Evolutionary conservation across 92 coral and sea anemone species (phyloP), one percentile per base, ranked within the genome.

Genomic region (Chrysogorgia sp.): DNA sequence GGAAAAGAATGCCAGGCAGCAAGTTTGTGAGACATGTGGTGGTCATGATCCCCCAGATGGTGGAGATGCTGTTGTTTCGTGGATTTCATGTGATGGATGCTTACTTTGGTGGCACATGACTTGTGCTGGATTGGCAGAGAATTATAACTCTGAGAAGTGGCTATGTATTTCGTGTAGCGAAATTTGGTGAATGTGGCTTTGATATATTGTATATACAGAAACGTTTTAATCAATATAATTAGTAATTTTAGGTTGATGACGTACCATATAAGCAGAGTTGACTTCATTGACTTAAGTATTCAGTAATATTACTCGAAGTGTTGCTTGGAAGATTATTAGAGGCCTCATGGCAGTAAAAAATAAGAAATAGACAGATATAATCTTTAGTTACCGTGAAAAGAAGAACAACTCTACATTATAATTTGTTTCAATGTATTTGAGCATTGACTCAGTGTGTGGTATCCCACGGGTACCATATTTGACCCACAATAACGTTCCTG

Each of bases 31-130:
- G 17, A 71, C 30, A 45, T 76, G 81, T 40, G 53, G 77, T 24
- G 23, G 21, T 15, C 22, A 34, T 10, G 84, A 79, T 52, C 84
- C 67, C 28, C 76, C 64, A 33, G 48, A 48, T 37, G 82, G 43
- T n/a, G 43, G 37, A 29, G 37, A 29, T 29, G 68, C 17, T 29
- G 68, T 29, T 30, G 68, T 60, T 58, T 20, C 32, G 17, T 76
- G 81, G 81, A 57, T 76, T 57, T 76, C 71, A 20, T 76, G 81
- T 43, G 81, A 76, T 34, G 71, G 71, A 56, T 76, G 71, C 35
- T 63, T 60, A 34, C 23, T 34, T 33, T 76, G 81, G 81, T 76
- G 57, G 31, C 81, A 76, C 70, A 43, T 58, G 15, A 17, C 71
- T 63, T 76, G 81, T 45, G 34, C 64, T 57, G 32, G 53, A n/a